Conservation (phyloP, 2,113 vertebrate genomes). For the Dromas ardeola region DNA sequence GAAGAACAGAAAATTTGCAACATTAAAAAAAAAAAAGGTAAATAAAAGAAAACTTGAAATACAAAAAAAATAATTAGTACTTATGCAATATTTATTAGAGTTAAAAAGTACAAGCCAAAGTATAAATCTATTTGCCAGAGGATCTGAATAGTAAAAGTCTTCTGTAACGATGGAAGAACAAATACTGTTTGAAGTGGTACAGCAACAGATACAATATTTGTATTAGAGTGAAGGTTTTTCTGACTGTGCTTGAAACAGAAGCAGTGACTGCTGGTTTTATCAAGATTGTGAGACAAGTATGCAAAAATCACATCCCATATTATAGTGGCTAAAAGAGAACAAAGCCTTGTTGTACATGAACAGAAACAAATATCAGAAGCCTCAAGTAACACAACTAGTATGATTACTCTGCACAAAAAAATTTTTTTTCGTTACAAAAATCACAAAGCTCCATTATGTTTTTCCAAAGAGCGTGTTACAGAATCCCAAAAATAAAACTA, state of each 20-base stretch:
- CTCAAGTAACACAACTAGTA: background rate
- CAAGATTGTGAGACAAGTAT: background rate
- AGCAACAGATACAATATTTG: background rate
- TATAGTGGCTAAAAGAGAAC: background rate
- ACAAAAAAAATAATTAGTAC: background rate
- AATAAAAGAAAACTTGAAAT: background rate
- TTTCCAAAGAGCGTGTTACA: conserved; percentile 47
- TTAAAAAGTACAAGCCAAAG: background rate
- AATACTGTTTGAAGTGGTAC: background rate
- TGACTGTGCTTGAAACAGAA: background rate
- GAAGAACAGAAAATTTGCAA: background rate
- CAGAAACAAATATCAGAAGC: background rate
- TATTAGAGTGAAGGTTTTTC: background rate
- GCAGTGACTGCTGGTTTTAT: background rate
- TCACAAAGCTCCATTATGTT: conserved; percentile 56
- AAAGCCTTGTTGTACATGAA: background rate
- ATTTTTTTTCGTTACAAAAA: conserved; percentile 73
- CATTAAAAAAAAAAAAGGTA: background rate
- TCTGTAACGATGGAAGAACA: background rate
- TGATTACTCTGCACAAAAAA: background rate
- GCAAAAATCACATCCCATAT: background rate
- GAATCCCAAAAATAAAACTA: conserved; percentile 75
- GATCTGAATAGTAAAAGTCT: background rate
- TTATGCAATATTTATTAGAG: background rate
- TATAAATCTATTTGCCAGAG: background rate